Conservation (phyloP, 2,888 invertebrate genomes). For the Athetis lepigone region DNA sequence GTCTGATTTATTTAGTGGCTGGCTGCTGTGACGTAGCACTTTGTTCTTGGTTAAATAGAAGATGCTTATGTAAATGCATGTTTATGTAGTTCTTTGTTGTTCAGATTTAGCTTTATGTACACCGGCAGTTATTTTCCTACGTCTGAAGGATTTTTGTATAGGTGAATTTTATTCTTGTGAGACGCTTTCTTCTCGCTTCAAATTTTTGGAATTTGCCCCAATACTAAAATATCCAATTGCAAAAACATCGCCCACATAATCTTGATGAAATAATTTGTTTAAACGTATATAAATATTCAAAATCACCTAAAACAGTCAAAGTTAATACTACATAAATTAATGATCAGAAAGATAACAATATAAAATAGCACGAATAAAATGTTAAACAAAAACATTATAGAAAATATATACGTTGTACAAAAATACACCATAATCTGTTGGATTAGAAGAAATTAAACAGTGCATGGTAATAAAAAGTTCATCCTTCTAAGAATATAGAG, state of each 20-base stretch:
- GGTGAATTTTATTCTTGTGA: not conserved
- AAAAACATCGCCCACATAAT: not conserved
- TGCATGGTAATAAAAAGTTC: slow-evolving; percentile 80
- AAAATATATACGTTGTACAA: slow-evolving; percentile 47
- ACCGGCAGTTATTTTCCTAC: slow-evolving; percentile 19
- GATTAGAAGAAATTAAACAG: slow-evolving; percentile 83
- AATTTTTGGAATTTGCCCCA: not conserved
- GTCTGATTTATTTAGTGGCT: slow-evolving; percentile 76
- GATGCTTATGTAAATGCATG: slow-evolving; percentile 53
- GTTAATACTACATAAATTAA: slow-evolving; percentile 21
- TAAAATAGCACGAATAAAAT: slow-evolving; percentile 43
- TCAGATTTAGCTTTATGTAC: slow-evolving; percentile 34
- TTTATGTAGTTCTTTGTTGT: slow-evolving; percentile 50
- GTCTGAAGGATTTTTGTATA: not conserved
- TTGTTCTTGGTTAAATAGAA: slow-evolving; percentile 62
- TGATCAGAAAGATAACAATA: slow-evolving; percentile 35
- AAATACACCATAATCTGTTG: slow-evolving; percentile 67
- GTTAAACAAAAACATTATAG: slow-evolving; percentile 48
- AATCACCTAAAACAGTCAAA: slow-evolving; percentile 16
- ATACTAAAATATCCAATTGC: not conserved
- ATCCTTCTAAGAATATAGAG: slow-evolving; percentile 85
- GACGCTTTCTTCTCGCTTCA: not conserved
- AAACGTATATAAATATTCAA: not conserved
- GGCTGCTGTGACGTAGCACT: slow-evolving; percentile 55
- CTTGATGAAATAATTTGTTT: not conserved